Base-by-base conservation (phyloP, 2,797 vertebrate species). In the Sparus aurata region DNA sequence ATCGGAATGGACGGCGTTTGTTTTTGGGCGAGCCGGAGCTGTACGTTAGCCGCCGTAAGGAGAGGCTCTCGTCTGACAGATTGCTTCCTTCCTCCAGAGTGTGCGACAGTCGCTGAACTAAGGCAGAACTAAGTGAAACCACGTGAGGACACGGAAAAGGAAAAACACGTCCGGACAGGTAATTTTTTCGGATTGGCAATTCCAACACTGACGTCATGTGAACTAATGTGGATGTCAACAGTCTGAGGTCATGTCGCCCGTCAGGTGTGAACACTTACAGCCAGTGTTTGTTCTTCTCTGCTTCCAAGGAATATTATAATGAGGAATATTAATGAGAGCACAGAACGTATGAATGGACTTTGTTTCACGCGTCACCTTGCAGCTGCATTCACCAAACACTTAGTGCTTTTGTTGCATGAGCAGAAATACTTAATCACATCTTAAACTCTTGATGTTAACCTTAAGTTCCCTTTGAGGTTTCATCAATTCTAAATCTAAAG, bases 41-140 rank as follows among this genome's bases (percentile, higher is more conserved):
- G 77, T 54, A 27, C 53, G 80, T 79, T 69, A 67, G 8, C 34
- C 34, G 53, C 60, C 52, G 64, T 43, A 59, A 59, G 66, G 55
- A 79, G 67, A 3, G 41, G 52, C 64, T 89, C 66, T 52, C 41
- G 20, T 43, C 66, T 64, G 86, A 86, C 75, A 79, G 54, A 73
- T 73, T 34, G 57, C 63, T 85, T 90, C 87, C 88, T 90, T 90
- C 88, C 80, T 77, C n/a, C 30, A 34, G 47, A 74, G 68, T 45
- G 61, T 66, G 72, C 18, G 70, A 82, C 65, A 1, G 8, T 22
- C 5, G 45, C 49, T 55, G 71, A 77, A 54, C n/a, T n/a, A n/a
- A 18, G 65, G 50, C 64, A 52, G 57, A 12, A 12, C 20, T 54
- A 27, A 75, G 61, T 0, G n/a, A 57, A 70, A 65, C 45, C 67